phyloP scores from a whole-genome alignment of 2,888 invertebrate genomes.

The Elegia similella region DNA sequence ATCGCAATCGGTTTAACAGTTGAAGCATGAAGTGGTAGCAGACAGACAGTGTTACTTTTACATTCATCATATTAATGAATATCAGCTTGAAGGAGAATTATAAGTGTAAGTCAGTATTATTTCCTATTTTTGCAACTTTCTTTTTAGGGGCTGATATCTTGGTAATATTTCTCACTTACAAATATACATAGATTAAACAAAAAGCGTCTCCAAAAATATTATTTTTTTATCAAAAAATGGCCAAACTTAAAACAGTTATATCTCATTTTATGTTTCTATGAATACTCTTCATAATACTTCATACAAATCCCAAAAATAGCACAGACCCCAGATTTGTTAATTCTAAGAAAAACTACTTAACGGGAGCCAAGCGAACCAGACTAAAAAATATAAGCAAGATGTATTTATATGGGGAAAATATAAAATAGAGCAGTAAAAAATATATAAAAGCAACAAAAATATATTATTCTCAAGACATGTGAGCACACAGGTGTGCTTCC shows the following conservation, averaged over 20 bases:
- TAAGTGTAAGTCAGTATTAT: too few relatives aligned
- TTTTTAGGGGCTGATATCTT: too few relatives aligned
- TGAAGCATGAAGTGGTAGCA: too few relatives aligned
- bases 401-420: conserved; percentile 70
- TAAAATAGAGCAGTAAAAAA: conserved; percentile 73
- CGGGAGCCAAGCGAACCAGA: conserved; percentile 34
- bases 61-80: too few relatives aligned
- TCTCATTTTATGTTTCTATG: not conserved
- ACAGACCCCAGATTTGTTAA: not conserved
- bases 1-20: too few relatives aligned
- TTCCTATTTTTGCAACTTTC: too few relatives aligned
- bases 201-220: too few relatives aligned
- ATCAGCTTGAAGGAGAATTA: too few relatives aligned
- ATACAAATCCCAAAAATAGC: conserved; percentile 5
- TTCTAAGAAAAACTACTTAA: conserved; percentile 30
- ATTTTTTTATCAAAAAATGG: too few relatives aligned
- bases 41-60: too few relatives aligned
- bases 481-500: conserved; percentile 61
- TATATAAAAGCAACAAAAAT: conserved; percentile 81
- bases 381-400: conserved; percentile 38
- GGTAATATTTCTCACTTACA: too few relatives aligned
- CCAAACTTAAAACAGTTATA: not conserved
- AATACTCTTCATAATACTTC: not conserved
- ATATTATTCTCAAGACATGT: conserved; percentile 76
- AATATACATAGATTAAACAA: too few relatives aligned